Conservation (phyloP, 2,888 invertebrate genomes). For the Dryadula phaetusa region DNA sequence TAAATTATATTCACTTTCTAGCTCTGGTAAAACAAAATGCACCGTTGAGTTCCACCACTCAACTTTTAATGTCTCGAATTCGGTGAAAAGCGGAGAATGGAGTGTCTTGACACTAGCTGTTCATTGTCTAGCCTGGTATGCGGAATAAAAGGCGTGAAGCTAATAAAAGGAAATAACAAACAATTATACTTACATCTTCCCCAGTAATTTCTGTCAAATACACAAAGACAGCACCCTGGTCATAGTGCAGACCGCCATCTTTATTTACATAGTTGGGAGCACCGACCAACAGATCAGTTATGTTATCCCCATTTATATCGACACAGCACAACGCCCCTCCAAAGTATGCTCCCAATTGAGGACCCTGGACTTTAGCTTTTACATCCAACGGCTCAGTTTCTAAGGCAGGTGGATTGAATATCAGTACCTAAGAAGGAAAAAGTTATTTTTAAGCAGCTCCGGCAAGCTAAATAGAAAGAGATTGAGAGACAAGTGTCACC, state of each 20-base stretch:
- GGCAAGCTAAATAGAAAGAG: no score
- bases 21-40: no score
- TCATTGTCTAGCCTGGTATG: no score
- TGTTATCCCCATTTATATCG: slow-evolving; percentile 85
- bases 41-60: no score
- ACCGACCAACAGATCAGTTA: slow-evolving; percentile 86
- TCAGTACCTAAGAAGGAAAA: slow-evolving; percentile 65
- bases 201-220: slow-evolving; percentile 64
- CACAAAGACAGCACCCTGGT: slow-evolving; percentile 86
- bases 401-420: slow-evolving; percentile 64
- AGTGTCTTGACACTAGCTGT: no score
- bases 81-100: no score
- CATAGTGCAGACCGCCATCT: slow-evolving; percentile 68
- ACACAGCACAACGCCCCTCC: slow-evolving; percentile 84
- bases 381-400: slow-evolving; percentile 59
- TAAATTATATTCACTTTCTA: no score
- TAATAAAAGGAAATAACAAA: no score
- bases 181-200: background rate
- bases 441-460: background rate
- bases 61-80: no score
- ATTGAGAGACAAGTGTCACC: no score
- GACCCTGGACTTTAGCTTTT: slow-evolving; percentile 67
- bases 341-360: slow-evolving; percentile 86
- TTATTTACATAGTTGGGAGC: slow-evolving; percentile 82
- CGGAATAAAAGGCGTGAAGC: no score